Evolutionary conservation across 2,888 invertebrate genomes (phyloP), one percentile per base, ranked within the genome.

Genomic region (Euphydryas editha): DNA sequence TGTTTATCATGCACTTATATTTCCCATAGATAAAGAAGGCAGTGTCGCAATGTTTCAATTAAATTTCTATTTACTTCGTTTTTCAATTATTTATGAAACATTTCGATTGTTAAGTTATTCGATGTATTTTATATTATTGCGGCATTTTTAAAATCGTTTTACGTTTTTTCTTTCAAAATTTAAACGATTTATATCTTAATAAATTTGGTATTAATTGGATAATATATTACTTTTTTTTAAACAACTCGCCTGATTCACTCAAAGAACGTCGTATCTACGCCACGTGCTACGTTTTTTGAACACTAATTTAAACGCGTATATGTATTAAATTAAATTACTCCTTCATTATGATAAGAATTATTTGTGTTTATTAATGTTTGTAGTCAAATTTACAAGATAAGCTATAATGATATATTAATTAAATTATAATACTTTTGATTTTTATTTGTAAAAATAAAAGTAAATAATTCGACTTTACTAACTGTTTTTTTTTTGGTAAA

Each of bases 231-330:
- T n/a, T n/a, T n/a, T n/a, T n/a, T n/a, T n/a, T n/a, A n/a, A n/a
- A n/a, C n/a, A n/a, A n/a, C 30, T 30, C 30, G 30, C 2, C 8
- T 3, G 8, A 7, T 30, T 30, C 30, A 30, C 8, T 30, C 6
- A 30, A 30, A 30, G 24, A 30, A 30, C 39, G 11, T 39, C 15
- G 15, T 13, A 39, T 15, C 15, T 1, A 39, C 39, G 13, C n/a
- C 42, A 44, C n/a, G 42, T 15, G 42, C 42, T n/a, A 44, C n/a
- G 39, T 44, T 44, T 44, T 44, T 44, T 44, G n/a, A 15, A 44
- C 3, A n/a, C 15, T 15, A 15, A 44, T 15, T 39, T 39, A 39
- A 39, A 15, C 11, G 1, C 15, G 15, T 15, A 15, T 39, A 11
- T 39, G 8, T 30, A 30, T 30, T 30, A 30, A 30, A 30, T 39